A percentile compares a stretch with the other conserved stretches of the same genome.
Conservation (phyloP, 2,888 invertebrate genomes). For the Cataglyphis livida region DNA sequence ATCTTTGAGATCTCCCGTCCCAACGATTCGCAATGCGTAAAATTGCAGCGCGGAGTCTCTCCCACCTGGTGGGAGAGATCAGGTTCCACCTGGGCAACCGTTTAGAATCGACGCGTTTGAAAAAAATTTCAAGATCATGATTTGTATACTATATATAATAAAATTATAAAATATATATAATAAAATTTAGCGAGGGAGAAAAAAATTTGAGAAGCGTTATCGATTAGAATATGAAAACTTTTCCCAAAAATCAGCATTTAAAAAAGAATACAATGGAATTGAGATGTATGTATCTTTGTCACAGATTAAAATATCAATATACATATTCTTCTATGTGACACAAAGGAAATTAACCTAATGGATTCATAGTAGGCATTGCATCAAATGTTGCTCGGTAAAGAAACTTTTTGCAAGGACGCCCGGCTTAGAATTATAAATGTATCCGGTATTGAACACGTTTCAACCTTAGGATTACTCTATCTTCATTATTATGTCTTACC, state of each 20-base stretch:
- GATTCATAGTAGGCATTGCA: neutral
- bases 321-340: neutral
- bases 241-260: neutral
- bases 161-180: neutral
- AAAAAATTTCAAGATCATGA: neutral
- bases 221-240: neutral
- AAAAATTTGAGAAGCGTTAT: neutral
- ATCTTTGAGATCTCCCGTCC: slow-evolving; percentile 18
- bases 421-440: slow-evolving; percentile 45
- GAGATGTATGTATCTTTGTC: neutral
- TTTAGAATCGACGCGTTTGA: neutral
- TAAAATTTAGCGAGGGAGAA: neutral
- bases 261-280: neutral
- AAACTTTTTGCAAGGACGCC: slow-evolving; percentile 4
- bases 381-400: slow-evolving; percentile 12
- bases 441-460: slow-evolving; percentile 39
- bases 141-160: too few species aligned
- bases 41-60: neutral
- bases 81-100: neutral
- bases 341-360: slow-evolving; percentile 7
- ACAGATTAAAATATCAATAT: neutral
- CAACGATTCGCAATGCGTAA: slow-evolving; percentile 2
- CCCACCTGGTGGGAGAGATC: neutral
- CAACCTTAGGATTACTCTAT: slow-evolving; percentile 47
- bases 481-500: slow-evolving; percentile 50